These are phyloP conservation scores for Acanthosoma haemorrhoidale DNA, from an alignment of 2,888 invertebrate species.

Conservation along the genomic window DNA sequence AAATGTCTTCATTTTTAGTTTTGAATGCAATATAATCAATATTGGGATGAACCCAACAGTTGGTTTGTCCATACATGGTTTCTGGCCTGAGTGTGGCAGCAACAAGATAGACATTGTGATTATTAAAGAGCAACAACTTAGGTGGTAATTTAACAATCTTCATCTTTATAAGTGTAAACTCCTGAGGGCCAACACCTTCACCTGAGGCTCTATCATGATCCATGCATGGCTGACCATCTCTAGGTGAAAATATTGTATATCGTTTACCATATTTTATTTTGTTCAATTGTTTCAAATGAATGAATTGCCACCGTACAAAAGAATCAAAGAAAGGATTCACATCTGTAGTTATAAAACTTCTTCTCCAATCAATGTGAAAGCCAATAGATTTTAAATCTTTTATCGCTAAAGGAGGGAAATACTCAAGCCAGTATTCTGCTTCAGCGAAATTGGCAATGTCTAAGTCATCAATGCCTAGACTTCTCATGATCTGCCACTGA, in stretches of 20 bases:
- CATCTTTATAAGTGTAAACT: slow-evolving; percentile 96
- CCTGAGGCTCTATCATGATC: slow-evolving; percentile 95
- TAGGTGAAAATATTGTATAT: slow-evolving; percentile 91
- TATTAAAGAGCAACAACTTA: neutral
- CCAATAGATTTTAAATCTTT: slow-evolving; percentile 85
- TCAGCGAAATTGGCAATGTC: slow-evolving; percentile 91
- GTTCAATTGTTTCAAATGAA: slow-evolving; percentile 73
- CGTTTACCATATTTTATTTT: slow-evolving; percentile 96
- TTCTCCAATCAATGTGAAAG: slow-evolving; percentile 92
- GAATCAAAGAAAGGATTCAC: slow-evolving; percentile 96
- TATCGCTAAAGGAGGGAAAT: slow-evolving; percentile 88
- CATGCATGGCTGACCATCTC: slow-evolving; percentile 98
- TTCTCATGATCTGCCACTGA: slow-evolving; percentile 99
- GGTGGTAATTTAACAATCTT: slow-evolving; percentile 56
- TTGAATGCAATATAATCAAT: slow-evolving; percentile 86
- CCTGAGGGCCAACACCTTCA: slow-evolving; percentile 97
- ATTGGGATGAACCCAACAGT: slow-evolving; percentile 96
- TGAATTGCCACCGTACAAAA: slow-evolving; percentile 95
- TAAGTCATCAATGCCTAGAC: slow-evolving; percentile 81
- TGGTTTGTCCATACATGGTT: slow-evolving; percentile 99
- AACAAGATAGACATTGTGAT: slow-evolving; percentile 69
- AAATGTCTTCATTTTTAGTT: slow-evolving; percentile 67
- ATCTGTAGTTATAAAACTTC: slow-evolving; percentile 97
- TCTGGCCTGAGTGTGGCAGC: slow-evolving; percentile 98
- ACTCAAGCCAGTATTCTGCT: slow-evolving; percentile 88